Base-by-base conservation (phyloP, 1,140 invertebrate species). In the Mamestra configurata region DNA sequence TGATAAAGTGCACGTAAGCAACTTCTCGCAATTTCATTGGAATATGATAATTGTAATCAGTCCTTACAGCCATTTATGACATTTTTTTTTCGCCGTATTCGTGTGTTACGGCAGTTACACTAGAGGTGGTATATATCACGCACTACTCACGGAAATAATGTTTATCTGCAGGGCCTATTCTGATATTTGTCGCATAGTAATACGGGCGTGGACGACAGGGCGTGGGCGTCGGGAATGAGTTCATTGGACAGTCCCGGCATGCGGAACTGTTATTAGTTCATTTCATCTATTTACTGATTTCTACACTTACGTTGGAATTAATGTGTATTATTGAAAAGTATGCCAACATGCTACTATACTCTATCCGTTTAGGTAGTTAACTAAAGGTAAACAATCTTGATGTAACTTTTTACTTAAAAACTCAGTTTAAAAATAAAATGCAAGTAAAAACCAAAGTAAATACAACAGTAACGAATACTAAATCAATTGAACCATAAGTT, bases 241-340 rank as follows among this genome's bases (percentile, higher is more conserved):
- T 89, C 88, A 90, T 84, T 84, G 89, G 86, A 91, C 88, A 90
- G 80, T 86, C 82, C 80, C 85, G 88, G 89, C 78, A 92, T 89
- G 88, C 90, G 90, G 90, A 92, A 90, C 82, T 76, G 73, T 76
- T 76, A 59, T 76, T 61, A 76, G 57, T 59, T 76, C 53, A 75
- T 75, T 75, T 75, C 51, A 37, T 75, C 51, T 75, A 75, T 59
- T 57, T 59, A 75, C 71, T 75, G 51, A 51, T 71, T 71, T 71
- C 43, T 20, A 20, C 40, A 70, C 40, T 70, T 49, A 70, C 43
- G 66, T 46, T 15, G 20, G 18, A n/a, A 27, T 24, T 22, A 49
- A 49, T 24, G 49, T 11, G 66, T 70, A 53, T 53, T 71, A 53
- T 20, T 66, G 6, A 37, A 35, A 61, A 64, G n/a, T 40, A 0